Percentiles rank a stretch among this genome's conserved stretches.
These are phyloP conservation scores for Cololabis saira DNA, from an alignment of 2,113 vertebrate genomes.

Conservation along the genomic window DNA sequence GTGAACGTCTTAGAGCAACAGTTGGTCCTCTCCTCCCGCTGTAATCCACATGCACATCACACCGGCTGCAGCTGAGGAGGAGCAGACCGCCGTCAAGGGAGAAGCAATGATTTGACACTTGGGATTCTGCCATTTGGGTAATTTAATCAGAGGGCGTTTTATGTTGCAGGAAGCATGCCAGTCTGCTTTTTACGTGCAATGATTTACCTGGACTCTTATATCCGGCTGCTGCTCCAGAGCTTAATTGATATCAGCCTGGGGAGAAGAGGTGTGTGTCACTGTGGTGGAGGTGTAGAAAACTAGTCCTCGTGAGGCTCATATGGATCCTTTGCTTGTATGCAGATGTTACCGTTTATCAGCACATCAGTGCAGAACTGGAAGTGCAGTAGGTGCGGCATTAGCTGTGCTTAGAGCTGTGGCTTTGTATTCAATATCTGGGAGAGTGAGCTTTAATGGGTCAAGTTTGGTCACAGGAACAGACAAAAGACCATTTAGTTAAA, in stretches of 20 bases:
- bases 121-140: constrained; percentile 76
- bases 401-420: no score
- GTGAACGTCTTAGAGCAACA: constrained; percentile 13
- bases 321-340: no score
- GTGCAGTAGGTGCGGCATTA: no score
- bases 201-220: constrained; percentile 68
- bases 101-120: constrained; percentile 58
- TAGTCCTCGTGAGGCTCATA: no score
- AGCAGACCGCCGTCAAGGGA: constrained; percentile 58
- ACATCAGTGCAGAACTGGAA: no score
- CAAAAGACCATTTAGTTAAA: no score
- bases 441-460: no score
- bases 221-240: constrained; percentile 39
- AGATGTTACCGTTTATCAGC: no score
- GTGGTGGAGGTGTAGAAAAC: no score
- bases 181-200: constrained; percentile 57
- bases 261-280: constrained; percentile 13
- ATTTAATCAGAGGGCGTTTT: constrained; percentile 79
- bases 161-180: constrained; percentile 69
- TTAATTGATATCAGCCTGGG: constrained; percentile 47
- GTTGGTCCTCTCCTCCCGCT: constrained; percentile 20
- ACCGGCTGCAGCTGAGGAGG: constrained; percentile 46
- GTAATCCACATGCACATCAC: constrained; percentile 54
- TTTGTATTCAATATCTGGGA: no score
- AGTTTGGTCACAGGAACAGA: no score